These are phyloP conservation scores for Liasis olivaceus DNA, from an alignment of 2,797 vertebrate genomes.

Conservation along the genomic window DNA sequence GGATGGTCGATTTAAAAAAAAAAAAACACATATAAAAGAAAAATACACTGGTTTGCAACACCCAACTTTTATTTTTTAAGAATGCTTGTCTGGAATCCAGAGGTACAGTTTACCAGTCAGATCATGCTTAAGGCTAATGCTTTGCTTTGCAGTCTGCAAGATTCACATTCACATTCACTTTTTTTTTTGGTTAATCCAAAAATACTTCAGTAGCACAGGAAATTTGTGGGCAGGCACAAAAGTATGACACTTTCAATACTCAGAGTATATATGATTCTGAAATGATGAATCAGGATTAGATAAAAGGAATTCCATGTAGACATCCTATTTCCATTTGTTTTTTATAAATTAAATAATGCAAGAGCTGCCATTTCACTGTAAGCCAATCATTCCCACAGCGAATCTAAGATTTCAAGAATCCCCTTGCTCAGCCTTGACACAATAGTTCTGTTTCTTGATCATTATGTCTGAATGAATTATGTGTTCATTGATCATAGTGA, in stretches of 20 bases:
- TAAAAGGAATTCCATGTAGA: not conserved
- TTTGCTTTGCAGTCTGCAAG: not conserved
- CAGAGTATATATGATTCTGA: not conserved
- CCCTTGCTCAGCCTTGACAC: not conserved
- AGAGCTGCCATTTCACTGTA: not conserved
- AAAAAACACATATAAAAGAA: not conserved
- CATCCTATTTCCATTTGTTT: not conserved
- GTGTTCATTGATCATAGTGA: not conserved
- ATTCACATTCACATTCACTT: not conserved
- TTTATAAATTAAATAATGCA: not conserved
- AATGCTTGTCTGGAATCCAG: not conserved
- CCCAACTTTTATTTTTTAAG: not conserved
- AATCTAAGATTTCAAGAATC: not conserved
- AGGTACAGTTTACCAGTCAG: not conserved
- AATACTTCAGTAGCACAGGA: not conserved
- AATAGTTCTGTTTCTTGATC: not conserved
- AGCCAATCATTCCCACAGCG: not conserved
- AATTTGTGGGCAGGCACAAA: not conserved
- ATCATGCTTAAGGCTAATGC: not conserved
- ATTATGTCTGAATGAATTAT: not conserved
- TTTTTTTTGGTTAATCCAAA: not conserved
- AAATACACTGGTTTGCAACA: not conserved
- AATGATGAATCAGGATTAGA: not conserved
- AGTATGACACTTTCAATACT: not conserved
- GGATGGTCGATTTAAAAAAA: not conserved